Conservation (phyloP, 2,888 invertebrate genomes). For the Leptarthrus brevirostris region DNA sequence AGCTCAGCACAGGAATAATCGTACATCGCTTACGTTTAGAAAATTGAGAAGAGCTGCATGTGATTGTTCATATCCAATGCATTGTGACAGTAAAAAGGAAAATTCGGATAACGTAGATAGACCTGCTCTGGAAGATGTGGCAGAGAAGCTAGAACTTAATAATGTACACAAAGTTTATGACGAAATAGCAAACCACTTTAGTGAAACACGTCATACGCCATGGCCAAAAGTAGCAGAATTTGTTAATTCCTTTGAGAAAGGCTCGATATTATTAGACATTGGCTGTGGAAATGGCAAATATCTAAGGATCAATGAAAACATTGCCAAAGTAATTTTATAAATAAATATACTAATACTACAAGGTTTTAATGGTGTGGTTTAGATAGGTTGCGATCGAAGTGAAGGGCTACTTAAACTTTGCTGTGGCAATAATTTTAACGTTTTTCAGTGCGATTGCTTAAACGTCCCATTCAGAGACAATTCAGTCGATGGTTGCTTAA, state of each 20-base stretch:
- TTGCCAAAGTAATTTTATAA: slow-evolving; percentile 70
- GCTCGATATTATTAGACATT: slow-evolving; percentile 85
- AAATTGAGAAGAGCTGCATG: slow-evolving; percentile 69
- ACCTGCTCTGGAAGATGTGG: slow-evolving; percentile 66
- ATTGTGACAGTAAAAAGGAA: slow-evolving; percentile 74
- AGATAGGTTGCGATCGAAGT: slow-evolving; percentile 88
- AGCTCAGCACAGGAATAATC: slow-evolving; percentile 68
- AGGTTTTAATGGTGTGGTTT: no score
- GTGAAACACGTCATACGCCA: slow-evolving; percentile 90
- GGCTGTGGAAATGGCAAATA: slow-evolving; percentile 99
- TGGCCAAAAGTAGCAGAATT: slow-evolving; percentile 94
- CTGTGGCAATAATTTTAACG: slow-evolving; percentile 72
- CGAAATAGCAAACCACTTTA: slow-evolving; percentile 93
- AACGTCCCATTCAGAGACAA: slow-evolving; percentile 75
- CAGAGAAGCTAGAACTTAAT: slow-evolving; percentile 75
- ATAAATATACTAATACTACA: neutral
- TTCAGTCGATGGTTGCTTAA: slow-evolving; percentile 84
- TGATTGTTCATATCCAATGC: slow-evolving; percentile 72
- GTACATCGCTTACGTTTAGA: slow-evolving; percentile 91
- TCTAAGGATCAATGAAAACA: slow-evolving; percentile 72
- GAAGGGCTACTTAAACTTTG: slow-evolving; percentile 76
- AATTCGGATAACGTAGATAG: neutral
- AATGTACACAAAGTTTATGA: slow-evolving; percentile 93
- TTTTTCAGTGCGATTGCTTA: slow-evolving; percentile 82
- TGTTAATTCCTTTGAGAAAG: slow-evolving; percentile 73